Evolutionary conservation across 2,113 vertebrate species (phyloP).

Genomic region (Heterochromis multidens): DNA sequence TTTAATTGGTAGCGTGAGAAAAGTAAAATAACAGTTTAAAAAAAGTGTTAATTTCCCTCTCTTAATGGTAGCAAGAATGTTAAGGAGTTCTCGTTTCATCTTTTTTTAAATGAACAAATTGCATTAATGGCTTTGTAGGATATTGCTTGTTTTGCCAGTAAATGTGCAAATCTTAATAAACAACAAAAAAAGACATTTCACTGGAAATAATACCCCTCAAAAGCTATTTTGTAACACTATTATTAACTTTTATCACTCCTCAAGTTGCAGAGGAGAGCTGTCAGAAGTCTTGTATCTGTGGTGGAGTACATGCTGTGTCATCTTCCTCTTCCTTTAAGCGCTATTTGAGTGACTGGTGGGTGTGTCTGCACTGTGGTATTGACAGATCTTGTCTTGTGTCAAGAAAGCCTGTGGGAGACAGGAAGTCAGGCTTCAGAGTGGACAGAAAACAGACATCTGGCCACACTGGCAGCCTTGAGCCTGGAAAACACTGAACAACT

Average conservation of each 20-base stretch:
- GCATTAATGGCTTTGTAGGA: background rate
- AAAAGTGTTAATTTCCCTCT: background rate
- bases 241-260: background rate
- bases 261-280: background rate
- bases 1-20: background rate
- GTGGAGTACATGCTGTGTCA: constrained; percentile 43
- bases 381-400: constrained; percentile 62
- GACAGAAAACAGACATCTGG: constrained; percentile 43
- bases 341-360: constrained; percentile 48
- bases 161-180: background rate
- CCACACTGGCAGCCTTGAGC: constrained; percentile 47
- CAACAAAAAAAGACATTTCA: background rate
- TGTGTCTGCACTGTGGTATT: constrained; percentile 52
- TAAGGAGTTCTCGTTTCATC: constrained; percentile 26
- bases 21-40: background rate
- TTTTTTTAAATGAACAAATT: background rate
- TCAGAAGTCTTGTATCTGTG: constrained; percentile 34
- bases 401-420: constrained; percentile 48
- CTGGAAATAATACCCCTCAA: background rate
- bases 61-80: background rate
- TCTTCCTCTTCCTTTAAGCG: constrained; percentile 43
- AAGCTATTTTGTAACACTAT: background rate
- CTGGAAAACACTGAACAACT: background rate
- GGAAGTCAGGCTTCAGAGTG: constrained; percentile 48
- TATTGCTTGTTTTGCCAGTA: background rate